A percentile compares a stretch with the other conserved stretches of the same genome.
phyloP scores from a whole-genome alignment of 2,888 invertebrate species.

The Teleiodes luculella region DNA sequence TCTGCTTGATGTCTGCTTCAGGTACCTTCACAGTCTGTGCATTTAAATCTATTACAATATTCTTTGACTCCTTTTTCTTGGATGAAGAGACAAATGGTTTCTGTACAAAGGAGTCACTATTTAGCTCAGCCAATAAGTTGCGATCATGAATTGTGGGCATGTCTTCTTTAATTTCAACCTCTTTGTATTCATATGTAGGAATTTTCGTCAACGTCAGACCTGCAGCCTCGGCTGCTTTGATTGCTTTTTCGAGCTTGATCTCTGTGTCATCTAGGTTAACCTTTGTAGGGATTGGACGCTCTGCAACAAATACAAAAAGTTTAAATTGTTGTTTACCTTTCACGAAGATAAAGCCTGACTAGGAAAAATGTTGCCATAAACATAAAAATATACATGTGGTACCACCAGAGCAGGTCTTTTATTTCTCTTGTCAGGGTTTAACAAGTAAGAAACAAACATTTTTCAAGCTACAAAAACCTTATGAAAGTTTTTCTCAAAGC shows the following conservation, averaged over 20 bases:
- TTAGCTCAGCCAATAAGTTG: conserved; percentile 83
- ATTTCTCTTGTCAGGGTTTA: too few relatives aligned
- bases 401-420: too few relatives aligned
- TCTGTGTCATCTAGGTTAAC: conserved; percentile 64
- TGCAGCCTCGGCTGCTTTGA: conserved; percentile 72
- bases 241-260: conserved; percentile 66
- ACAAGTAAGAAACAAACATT: too few relatives aligned
- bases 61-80: conserved; percentile 79
- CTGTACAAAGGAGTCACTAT: conserved; percentile 83
- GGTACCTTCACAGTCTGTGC: conserved; percentile 85
- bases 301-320: conserved; percentile 37
- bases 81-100: conserved; percentile 77
- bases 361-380: too few relatives aligned
- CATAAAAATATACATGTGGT: too few relatives aligned
- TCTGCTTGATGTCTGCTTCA: conserved; percentile 68
- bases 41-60: conserved; percentile 85
- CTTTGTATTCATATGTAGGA: conserved; percentile 71
- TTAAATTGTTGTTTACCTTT: too few relatives aligned
- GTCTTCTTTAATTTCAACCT: conserved; percentile 67
- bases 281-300: conserved; percentile 35
- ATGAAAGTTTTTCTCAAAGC: too few relatives aligned
- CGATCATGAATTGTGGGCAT: conserved; percentile 76
- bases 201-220: conserved; percentile 73
- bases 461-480: too few relatives aligned
- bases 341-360: too few relatives aligned